phyloP scores from a whole-genome alignment of 2,888 invertebrate species.

The Saturnia pavonia region DNA sequence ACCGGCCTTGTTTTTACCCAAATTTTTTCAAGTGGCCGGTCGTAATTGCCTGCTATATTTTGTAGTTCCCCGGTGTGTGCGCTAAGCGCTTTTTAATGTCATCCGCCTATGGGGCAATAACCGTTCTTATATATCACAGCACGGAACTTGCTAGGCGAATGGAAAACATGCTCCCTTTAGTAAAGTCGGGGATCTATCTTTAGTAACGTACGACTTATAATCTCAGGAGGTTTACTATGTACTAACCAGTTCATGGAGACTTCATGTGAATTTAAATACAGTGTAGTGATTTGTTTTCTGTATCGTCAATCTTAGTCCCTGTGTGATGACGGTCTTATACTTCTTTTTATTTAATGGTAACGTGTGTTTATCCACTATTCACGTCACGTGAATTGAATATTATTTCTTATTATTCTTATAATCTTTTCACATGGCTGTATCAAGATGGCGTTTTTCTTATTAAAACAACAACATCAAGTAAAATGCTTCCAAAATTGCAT shows the following conservation, averaged over 20 bases:
- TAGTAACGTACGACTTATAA: slow-evolving; percentile 1
- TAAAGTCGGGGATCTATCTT: background rate
- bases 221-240: background rate
- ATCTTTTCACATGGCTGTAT: no score
- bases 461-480: no score
- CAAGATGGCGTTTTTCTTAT: no score
- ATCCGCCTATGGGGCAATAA: slow-evolving; percentile 56
- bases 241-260: background rate
- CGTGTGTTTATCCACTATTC: no score
- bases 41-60: slow-evolving; percentile 42
- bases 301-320: background rate
- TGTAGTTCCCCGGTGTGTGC: slow-evolving; percentile 40
- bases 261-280: background rate
- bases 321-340: no score
- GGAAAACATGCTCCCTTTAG: slow-evolving; percentile 30
- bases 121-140: slow-evolving; percentile 51
- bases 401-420: background rate
- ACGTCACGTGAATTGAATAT: no score
- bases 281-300: background rate
- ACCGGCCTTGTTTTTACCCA: slow-evolving; percentile 23
- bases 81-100: slow-evolving; percentile 76
- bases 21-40: slow-evolving; percentile 30
- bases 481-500: no score
- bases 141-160: slow-evolving; percentile 38
- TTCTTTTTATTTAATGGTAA: no score